phyloP scores from a whole-genome alignment of 2,797 vertebrate genomes.

The Phoxinus dragarum region DNA sequence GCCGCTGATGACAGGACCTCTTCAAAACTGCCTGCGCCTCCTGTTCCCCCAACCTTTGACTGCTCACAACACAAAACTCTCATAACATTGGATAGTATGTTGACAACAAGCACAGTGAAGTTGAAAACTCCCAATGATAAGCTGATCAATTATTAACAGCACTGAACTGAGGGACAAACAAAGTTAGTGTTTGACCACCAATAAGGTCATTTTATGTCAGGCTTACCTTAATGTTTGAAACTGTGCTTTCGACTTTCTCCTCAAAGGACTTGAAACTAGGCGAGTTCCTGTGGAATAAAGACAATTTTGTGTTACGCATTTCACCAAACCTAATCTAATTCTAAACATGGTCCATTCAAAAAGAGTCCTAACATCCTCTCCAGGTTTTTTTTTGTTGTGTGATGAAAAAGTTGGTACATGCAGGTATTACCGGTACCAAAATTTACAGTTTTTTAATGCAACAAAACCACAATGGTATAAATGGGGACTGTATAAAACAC shows the following conservation, averaged over 20 bases:
- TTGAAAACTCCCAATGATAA: slow-evolving; percentile 26
- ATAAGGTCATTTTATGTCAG: slow-evolving; percentile 7
- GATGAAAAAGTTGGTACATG: background rate
- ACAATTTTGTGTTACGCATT: slow-evolving; percentile 7
- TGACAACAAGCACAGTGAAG: slow-evolving; percentile 13
- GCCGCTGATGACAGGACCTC: slow-evolving; percentile 94
- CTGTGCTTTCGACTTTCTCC: slow-evolving; percentile 95
- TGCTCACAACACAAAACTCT: slow-evolving; percentile 64
- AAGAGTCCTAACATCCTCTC: background rate
- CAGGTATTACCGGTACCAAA: background rate
- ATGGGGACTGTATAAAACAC: background rate
- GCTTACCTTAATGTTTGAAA: slow-evolving; percentile 93
- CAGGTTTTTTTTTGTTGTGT: background rate
- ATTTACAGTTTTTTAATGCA: background rate
- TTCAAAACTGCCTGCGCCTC: slow-evolving; percentile 88
- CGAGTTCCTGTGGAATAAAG: slow-evolving; percentile 86
- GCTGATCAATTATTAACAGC: slow-evolving; percentile 50
- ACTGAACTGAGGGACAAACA: background rate
- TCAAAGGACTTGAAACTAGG: slow-evolving; percentile 97
- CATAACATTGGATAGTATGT: background rate
- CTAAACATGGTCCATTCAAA: background rate
- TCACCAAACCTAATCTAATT: background rate
- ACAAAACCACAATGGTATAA: background rate
- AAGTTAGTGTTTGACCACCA: slow-evolving; percentile 4
- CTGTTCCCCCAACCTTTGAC: slow-evolving; percentile 88